A percentile compares a stretch with the other conserved stretches of the same genome.
Conservation (phyloP, 2,113 vertebrate genomes). For the Mus musculus region GRCm39 chrX:150565501-150566000, state of each 20-base stretch:
- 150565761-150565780: conserved; percentile 54
- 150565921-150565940: background rate
- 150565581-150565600: conserved; percentile 21
- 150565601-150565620: conserved; percentile 12
- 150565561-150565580: conserved; percentile 56
- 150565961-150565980: background rate
- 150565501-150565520: conserved; percentile 39
- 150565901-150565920: conserved; percentile 47
- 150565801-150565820: conserved; percentile 24
- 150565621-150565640: conserved; percentile 10
- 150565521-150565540: background rate
- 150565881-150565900: conserved; percentile 28
- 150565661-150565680: conserved; percentile 28
- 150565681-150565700: conserved; percentile 58
- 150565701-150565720: background rate
- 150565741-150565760: conserved; percentile 46
- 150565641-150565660: background rate
- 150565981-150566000: background rate
- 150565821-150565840: conserved; percentile 60
- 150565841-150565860: conserved; percentile 38
- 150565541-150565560: conserved; percentile 7
- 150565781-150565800: background rate
- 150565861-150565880: background rate
- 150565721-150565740: background rate
- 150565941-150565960: background rate